Base-by-base conservation (phyloP, 2,888 invertebrate species). In the Oxystoma pomonae region DNA sequence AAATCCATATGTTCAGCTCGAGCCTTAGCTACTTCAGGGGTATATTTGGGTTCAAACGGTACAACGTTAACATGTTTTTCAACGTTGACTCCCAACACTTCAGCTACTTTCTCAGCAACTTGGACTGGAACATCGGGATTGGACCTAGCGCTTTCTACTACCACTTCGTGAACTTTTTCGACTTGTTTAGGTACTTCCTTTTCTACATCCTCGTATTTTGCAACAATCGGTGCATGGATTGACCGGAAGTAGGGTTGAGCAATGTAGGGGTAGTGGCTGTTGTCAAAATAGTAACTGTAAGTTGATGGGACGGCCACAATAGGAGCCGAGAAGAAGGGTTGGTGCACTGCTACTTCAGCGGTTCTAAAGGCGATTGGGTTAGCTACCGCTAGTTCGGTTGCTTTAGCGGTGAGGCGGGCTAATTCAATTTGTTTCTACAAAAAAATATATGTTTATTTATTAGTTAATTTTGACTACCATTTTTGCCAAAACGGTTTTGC, bases 21-120 rank as follows among this genome's bases (percentile, higher is more conserved):
- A 57, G 82, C 83, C n/a, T 77, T 75, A 0, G 76, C 77, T 7
- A 83, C 82, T 74, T 83, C 82, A 5, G 81, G 79, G 1, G 80
- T 81, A 35, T 67, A 65, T 52, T 56, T 53, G n/a, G 58, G 16
- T n/a, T 21, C 56, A 20, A 58, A 55, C 9, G 58, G 64, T 53
- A 18, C 49, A 5, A 49, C 49, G 16, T n/a, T 50, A 12, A 17
- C n/a, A 7, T 16, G 51, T 16, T 16, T 7, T 16, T 22, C 58
- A 9, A 35, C 35, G 3, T 35, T 35, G 12, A 12, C 35, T 35
- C 35, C 35, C 3, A 35, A 35, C 3, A 35, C 18, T n/a, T 18
- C 49, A n/a, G 56, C 55, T 17, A 18, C 17, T 57, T 57, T 19
- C 3, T 16, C 17, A 53, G 57, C 20, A 16, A 53, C 64, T 16